A percentile compares a stretch with the other conserved stretches of the same genome.
These are phyloP conservation scores for Cossypha niveicapilla DNA, from an alignment of 2,797 vertebrate genomes.

Conservation along the genomic window DNA sequence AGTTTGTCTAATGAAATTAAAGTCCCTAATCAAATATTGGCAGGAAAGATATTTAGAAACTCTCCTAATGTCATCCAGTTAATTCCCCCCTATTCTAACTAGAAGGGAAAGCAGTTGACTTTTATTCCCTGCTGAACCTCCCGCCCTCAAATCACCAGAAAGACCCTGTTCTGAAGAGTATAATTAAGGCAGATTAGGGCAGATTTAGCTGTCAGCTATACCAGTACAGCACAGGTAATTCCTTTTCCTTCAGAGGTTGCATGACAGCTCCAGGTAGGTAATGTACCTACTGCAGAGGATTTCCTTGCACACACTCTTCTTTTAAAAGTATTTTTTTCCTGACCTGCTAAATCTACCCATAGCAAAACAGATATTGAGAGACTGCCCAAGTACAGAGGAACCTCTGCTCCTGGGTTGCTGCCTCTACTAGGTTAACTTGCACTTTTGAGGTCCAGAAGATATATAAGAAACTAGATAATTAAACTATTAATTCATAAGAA, in stretches of 20 bases:
- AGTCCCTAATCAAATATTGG: constrained; percentile 81
- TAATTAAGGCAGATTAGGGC: constrained; percentile 61
- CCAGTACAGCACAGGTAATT: not conserved
- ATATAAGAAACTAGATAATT: not conserved
- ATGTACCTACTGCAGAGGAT: not conserved
- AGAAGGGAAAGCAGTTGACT: constrained; percentile 62
- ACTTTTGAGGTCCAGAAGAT: not conserved
- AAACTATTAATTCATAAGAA: not conserved
- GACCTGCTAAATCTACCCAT: fast-evolving
- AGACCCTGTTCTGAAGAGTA: constrained; percentile 49
- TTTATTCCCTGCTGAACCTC: constrained; percentile 67
- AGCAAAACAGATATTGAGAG: not conserved
- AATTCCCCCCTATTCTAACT: constrained; percentile 44
- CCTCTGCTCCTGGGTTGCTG: not conserved
- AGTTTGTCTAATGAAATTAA: constrained; percentile 82
- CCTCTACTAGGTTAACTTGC: not conserved
- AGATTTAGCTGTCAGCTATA: constrained; percentile 27
- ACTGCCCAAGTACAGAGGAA: not conserved
- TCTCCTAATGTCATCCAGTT: constrained; percentile 64
- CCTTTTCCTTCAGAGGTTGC: not conserved
- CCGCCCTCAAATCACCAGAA: constrained; percentile 68
- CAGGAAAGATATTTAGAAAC: constrained; percentile 78
- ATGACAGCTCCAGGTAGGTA: not conserved
- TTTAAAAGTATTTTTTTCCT: not conserved
- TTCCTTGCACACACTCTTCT: fast-evolving